Evolutionary conservation across 1,140 invertebrate species (phyloP).

Genomic region (Drosophila nigrodunni): DNA sequence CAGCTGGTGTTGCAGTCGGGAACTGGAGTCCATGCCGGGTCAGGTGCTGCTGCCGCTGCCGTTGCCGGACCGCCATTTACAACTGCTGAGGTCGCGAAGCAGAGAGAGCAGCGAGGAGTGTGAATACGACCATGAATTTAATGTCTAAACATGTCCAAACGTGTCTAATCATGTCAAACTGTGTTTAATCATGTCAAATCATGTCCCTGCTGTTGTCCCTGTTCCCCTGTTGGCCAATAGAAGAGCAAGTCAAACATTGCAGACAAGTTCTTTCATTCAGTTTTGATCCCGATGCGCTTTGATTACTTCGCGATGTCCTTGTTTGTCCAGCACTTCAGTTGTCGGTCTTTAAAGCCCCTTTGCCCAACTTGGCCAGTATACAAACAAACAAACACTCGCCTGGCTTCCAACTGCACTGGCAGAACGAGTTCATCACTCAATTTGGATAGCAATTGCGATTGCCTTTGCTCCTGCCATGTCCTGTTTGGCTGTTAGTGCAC

Average conservation of each 20-base stretch:
- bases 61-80: slow-evolving; percentile 27
- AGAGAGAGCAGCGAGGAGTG: slow-evolving; percentile 3
- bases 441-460: background rate
- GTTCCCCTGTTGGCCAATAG: slow-evolving; percentile 23
- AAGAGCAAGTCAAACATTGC: slow-evolving; percentile 45
- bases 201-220: no score
- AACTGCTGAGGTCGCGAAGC: background rate
- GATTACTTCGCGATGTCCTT: slow-evolving; percentile 53
- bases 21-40: background rate
- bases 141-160: slow-evolving; percentile 33
- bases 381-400: slow-evolving; percentile 10
- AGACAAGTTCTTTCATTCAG: background rate
- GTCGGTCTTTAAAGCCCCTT: slow-evolving; percentile 1
- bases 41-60: slow-evolving; percentile 40
- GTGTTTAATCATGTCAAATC: background rate
- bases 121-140: slow-evolving; percentile 41
- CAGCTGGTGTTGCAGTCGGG: background rate
- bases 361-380: no score
- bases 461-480: background rate
- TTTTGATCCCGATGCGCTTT: slow-evolving; percentile 38
- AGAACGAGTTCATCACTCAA: background rate
- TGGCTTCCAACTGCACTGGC: background rate
- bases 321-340: slow-evolving; percentile 55
- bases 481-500: background rate
- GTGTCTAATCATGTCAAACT: background rate